Conservation (phyloP, 2,888 invertebrate genomes). For the Oxystoma pomonae region DNA sequence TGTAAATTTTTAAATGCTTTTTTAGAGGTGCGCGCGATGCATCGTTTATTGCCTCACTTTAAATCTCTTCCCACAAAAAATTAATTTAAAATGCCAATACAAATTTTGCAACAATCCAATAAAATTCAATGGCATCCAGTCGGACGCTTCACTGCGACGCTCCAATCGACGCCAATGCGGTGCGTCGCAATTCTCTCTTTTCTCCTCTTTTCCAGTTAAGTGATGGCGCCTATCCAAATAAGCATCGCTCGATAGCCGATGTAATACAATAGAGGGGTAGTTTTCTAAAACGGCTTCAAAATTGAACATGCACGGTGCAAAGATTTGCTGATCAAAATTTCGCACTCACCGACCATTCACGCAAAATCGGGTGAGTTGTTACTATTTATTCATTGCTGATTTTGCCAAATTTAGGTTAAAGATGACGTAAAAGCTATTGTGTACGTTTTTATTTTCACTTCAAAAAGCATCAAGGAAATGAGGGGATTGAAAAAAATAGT, state of each 20-base stretch:
- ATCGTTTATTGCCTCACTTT: too few relatives aligned
- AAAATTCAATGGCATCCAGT: background rate
- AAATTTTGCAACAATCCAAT: too few relatives aligned
- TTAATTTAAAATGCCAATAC: too few relatives aligned
- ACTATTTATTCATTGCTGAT: background rate
- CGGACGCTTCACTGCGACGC: background rate
- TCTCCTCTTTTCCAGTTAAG: background rate
- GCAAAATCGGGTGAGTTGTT: slow-evolving; percentile 29
- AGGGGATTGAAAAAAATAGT: too few relatives aligned
- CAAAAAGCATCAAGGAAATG: too few relatives aligned
- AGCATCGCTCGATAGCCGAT: background rate
- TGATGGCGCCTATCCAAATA: background rate
- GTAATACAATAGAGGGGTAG: background rate
- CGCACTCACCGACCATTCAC: slow-evolving; percentile 26
- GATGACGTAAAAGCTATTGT: background rate
- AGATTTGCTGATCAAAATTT: slow-evolving; percentile 25
- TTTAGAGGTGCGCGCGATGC: too few relatives aligned
- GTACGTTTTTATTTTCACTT: too few relatives aligned
- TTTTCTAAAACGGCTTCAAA: background rate
- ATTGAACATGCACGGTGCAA: background rate
- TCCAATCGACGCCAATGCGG: background rate
- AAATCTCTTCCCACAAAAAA: too few relatives aligned
- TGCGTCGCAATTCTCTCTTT: background rate
- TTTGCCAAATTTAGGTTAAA: background rate
- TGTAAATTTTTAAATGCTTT: too few relatives aligned